These are phyloP conservation scores for Monodelphis domestica DNA, from an alignment of 2,797 vertebrate species.

Conservation along the genomic window DNA sequence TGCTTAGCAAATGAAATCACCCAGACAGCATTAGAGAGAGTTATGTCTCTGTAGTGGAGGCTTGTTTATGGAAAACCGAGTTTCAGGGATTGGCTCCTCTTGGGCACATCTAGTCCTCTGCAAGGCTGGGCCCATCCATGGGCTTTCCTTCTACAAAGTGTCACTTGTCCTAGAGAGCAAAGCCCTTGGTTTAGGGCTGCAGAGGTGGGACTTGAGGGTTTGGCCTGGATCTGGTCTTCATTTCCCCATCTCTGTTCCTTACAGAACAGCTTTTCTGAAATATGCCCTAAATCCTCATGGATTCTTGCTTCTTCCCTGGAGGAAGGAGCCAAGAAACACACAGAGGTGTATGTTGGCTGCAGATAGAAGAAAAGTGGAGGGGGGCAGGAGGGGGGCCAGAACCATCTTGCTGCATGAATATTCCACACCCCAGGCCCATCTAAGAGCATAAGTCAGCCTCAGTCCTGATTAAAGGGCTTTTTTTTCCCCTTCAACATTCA, in stretches of 20 bases:
- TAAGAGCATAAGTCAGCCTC: slow-evolving; percentile 47
- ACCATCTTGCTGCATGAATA: slow-evolving; percentile 56
- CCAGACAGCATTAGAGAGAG: slow-evolving; percentile 80
- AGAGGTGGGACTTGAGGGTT: slow-evolving; percentile 43
- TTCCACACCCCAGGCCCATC: slow-evolving; percentile 33
- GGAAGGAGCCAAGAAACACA: slow-evolving; percentile 75
- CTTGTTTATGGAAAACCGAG: slow-evolving; percentile 86
- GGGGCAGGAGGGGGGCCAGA: slow-evolving; percentile 46
- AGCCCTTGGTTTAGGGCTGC: slow-evolving; percentile 68
- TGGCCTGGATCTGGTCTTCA: slow-evolving; percentile 69
- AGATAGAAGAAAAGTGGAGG: slow-evolving; percentile 59
- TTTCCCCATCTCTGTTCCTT: slow-evolving; percentile 72
- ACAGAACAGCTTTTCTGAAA: slow-evolving; percentile 61
- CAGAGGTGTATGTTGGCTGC: slow-evolving; percentile 50
- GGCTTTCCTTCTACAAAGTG: slow-evolving; percentile 77
- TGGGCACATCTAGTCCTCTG: slow-evolving; percentile 81
- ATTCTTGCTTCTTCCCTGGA: slow-evolving; percentile 69
- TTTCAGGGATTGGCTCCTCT: slow-evolving; percentile 77
- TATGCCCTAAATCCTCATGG: slow-evolving; percentile 63
- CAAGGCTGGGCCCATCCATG: slow-evolving; percentile 68
- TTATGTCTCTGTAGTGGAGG: slow-evolving; percentile 80
- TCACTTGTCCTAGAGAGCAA: slow-evolving; percentile 73
- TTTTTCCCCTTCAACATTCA: neutral
- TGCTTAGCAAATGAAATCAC: slow-evolving; percentile 85
- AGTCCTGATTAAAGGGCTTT: neutral